Base-by-base conservation (phyloP, 2,797 vertebrate species). In the Orestias chungarensis region DNA sequence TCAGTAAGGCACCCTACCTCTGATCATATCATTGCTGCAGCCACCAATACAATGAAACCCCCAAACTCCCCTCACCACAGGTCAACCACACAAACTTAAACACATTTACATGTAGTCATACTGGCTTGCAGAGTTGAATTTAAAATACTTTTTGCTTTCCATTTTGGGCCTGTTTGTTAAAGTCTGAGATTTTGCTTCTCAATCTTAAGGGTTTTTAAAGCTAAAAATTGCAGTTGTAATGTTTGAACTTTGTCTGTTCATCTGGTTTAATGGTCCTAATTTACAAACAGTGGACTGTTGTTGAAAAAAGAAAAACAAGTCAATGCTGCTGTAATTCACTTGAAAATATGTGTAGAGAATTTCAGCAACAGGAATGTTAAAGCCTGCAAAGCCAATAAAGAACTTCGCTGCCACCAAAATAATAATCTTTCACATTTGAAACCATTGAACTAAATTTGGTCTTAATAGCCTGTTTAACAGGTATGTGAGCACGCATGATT, bases 21-120 rank as follows among this genome's bases (percentile, higher is more conserved):
- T 78, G 71, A 87, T 82, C 68, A 74, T 66, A 62, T 86, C 72
- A 79, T 46, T 54, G 78, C 76, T 84, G 78, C 72, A 78, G 73
- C 76, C 71, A 78, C 65, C 73, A 68, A 69, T 62, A 79, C 68
- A 73, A 59, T 52, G 40, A 47, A 74, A 71, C 72, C 81, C 80
- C 82, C 67, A 75, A 62, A 75, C 67, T 50, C 49, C 54, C 42
- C 50, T 85, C 70, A 72, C 82, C 75, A 79, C 35, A 18, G 62
- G 20, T 67, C 59, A 75, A 82, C 83, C 74, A 11, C 80, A 68
- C 57, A 50, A 72, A 68, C 29, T 50, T 11, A 68, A 31, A 31
- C 10, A 67, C 61, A 49, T 35, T 8, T 47, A 65, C 38, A 69
- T 27, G 44, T 68, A n/a, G 72, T 35, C 5, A 31, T 38, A 18